phyloP scores from a whole-genome alignment of 2,888 invertebrate genomes.

The Xylocampa areola region DNA sequence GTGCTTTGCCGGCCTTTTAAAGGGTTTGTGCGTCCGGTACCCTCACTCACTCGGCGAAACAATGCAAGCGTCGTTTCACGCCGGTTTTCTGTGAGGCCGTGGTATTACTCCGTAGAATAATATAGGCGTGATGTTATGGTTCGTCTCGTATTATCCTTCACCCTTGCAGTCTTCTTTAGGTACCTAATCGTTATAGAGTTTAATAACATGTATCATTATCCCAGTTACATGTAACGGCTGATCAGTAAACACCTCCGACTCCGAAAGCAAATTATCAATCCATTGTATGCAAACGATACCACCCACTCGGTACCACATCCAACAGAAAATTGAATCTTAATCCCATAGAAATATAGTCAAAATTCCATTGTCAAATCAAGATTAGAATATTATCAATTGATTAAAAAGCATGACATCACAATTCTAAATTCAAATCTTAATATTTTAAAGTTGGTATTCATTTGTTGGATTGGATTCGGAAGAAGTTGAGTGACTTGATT shows the following conservation, averaged over 20 bases:
- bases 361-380: not conserved
- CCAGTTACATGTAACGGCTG: conserved; percentile 13
- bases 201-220: conserved; percentile 6
- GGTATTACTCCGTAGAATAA: no score
- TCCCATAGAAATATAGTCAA: not conserved
- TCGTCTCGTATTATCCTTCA: no score
- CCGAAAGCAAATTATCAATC: conserved; percentile 41
- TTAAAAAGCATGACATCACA: conserved; percentile 35
- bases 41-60: no score
- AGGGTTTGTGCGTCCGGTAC: no score
- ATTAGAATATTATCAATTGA: conserved; percentile 8
- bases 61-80: no score
- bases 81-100: no score
- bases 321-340: conserved; percentile 21
- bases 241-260: conserved; percentile 10
- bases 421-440: conserved; percentile 33
- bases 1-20: no score
- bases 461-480: conserved; percentile 3
- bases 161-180: no score
- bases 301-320: conserved; percentile 44
- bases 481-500: conserved; percentile 14
- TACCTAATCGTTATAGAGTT: not conserved
- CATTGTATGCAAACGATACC: conserved; percentile 62
- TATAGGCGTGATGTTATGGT: no score
- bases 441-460: conserved; percentile 15